phyloP scores from a whole-genome alignment of 2,113 vertebrate species.

The Falco punctatus region DNA sequence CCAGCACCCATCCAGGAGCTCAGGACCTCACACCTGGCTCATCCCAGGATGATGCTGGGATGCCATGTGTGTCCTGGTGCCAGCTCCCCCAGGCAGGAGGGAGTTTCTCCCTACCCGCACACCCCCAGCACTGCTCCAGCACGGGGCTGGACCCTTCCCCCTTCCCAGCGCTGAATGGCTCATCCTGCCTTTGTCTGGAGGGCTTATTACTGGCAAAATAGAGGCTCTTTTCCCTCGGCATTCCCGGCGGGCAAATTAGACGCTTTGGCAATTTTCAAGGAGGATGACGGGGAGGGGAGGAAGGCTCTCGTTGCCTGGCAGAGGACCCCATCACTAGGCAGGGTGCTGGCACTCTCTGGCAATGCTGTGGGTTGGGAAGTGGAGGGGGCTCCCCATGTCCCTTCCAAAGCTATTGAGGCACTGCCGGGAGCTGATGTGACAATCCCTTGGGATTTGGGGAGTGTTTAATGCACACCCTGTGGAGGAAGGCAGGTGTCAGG shows the following conservation, averaged over 20 bases:
- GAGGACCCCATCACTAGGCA: background rate
- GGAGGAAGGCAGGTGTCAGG: background rate
- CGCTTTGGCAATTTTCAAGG: background rate
- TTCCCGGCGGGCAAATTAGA: conserved; percentile 31
- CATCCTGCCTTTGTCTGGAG: conserved; percentile 37
- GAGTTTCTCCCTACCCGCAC: background rate
- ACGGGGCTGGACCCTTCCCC: background rate
- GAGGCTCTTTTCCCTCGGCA: conserved; percentile 10
- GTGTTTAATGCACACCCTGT: accelerated
- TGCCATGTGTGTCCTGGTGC: accelerated
- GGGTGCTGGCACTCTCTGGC: background rate
- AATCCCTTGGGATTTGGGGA: background rate
- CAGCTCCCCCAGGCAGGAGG: background rate
- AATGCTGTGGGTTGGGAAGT: background rate
- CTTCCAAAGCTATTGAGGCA: background rate
- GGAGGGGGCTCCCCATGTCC: accelerated
- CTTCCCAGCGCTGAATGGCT: background rate
- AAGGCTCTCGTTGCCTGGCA: background rate
- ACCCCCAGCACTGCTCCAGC: background rate
- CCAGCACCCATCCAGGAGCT: background rate
- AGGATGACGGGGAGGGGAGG: background rate
- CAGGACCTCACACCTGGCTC: background rate
- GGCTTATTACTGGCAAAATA: conserved; percentile 44
- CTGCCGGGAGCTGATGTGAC: accelerated
- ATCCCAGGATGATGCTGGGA: background rate